Conservation (phyloP, 2,888 invertebrate species). For the Drosophila austrosaltans region DNA sequence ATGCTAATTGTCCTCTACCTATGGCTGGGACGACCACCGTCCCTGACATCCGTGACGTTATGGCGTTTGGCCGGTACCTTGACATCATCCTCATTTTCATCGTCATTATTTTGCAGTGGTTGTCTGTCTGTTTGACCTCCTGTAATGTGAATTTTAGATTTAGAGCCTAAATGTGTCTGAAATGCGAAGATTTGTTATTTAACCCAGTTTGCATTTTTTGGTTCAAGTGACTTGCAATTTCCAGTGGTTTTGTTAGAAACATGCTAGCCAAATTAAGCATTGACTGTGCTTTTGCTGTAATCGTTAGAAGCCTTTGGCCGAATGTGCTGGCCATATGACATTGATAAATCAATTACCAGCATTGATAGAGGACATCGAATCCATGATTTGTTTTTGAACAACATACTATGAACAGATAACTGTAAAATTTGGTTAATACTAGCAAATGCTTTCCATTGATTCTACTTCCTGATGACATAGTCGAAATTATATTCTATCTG, state of each 20-base stretch:
- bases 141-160: not conserved
- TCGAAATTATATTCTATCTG: no score
- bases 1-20: conserved; percentile 61
- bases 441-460: no score
- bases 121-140: not conserved
- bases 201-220: not conserved
- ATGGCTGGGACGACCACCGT: not conserved
- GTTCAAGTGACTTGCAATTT: conserved; percentile 1
- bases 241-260: not conserved
- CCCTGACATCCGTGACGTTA: conserved; percentile 6
- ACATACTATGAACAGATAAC: no score
- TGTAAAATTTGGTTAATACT: no score
- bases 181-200: conserved; percentile 3
- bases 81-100: not conserved
- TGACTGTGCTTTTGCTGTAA: not conserved
- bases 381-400: no score
- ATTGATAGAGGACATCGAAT: no score
- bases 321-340: no score
- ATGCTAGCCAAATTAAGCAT: not conserved
- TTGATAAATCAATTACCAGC: no score
- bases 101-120: not conserved
- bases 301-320: not conserved
- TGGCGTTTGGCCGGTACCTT: conserved; percentile 3
- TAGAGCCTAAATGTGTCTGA: conserved; percentile 2
- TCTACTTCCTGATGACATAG: no score